Percentiles rank a stretch among this genome's conserved stretches.
These are phyloP conservation scores for Salmo trutta DNA, from an alignment of 2,797 vertebrate species.

Conservation along the genomic window DNA sequence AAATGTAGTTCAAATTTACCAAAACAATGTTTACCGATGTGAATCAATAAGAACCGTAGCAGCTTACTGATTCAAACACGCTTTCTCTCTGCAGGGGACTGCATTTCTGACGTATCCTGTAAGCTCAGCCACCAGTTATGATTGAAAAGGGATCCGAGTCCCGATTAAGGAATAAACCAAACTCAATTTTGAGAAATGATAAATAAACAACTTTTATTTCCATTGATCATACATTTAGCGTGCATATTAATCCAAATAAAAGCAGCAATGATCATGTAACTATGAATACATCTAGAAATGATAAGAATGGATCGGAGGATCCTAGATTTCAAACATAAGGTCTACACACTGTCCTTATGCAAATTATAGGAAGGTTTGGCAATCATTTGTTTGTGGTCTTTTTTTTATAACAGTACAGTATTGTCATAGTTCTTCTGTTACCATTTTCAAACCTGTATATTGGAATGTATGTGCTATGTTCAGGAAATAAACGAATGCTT, in stretches of 20 bases:
- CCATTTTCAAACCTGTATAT: constrained; percentile 24
- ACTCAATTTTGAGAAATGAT: constrained; percentile 5
- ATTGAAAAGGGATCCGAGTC: background rate
- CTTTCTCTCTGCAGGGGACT: background rate
- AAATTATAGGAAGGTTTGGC: constrained; percentile 50
- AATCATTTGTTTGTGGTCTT: constrained; percentile 13
- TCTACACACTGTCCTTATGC: constrained; percentile 41
- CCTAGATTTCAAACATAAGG: constrained; percentile 58
- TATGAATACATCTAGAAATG: constrained; percentile 63
- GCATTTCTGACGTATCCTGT: background rate
- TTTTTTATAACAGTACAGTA: background rate
- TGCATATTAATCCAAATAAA: constrained; percentile 69
- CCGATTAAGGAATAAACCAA: constrained; percentile 4
- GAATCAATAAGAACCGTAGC: background rate
- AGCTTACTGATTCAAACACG: background rate
- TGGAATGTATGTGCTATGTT: constrained; percentile 41
- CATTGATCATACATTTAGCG: constrained; percentile 72
- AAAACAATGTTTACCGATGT: background rate
- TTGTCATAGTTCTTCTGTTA: background rate
- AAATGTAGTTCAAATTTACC: background rate
- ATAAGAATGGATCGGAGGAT: constrained; percentile 70
- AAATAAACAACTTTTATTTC: constrained; percentile 75
- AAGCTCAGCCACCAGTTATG: background rate
- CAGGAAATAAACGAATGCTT: constrained; percentile 5
- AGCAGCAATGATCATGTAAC: constrained; percentile 60